Evolutionary conservation across 2,888 invertebrate genomes (phyloP).

Genomic region (Dynastes grantii): DNA sequence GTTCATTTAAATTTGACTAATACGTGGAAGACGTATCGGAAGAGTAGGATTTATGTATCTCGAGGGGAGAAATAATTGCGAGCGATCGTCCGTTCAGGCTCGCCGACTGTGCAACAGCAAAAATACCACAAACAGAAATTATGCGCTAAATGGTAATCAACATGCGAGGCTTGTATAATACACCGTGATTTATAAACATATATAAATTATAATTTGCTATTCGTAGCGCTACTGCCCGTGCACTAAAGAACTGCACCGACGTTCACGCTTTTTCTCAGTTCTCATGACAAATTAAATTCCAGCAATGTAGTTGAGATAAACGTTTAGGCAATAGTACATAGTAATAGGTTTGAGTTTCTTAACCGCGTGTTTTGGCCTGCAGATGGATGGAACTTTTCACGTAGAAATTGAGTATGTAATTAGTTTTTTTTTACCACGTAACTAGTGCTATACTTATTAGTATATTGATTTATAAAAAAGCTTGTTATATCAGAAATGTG

Average conservation of each 20-base stretch:
- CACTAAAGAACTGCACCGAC: slow-evolving; percentile 15
- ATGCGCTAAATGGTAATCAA: slow-evolving; percentile 38
- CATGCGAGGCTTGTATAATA: slow-evolving; percentile 27
- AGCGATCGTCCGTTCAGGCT: slow-evolving; percentile 16
- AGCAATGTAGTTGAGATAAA: not conserved
- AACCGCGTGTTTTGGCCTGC: no score
- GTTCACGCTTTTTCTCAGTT: not conserved
- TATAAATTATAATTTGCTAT: slow-evolving; percentile 27
- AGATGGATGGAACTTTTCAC: no score
- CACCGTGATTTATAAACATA: slow-evolving; percentile 26
- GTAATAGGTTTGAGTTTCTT: no score
- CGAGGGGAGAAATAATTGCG: slow-evolving; percentile 41
- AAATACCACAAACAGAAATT: slow-evolving; percentile 43
- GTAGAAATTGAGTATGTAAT: no score
- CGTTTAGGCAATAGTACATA: not conserved
- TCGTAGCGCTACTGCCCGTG: slow-evolving; percentile 20
- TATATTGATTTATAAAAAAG: no score
- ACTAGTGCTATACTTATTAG: no score
- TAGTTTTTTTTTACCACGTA: no score
- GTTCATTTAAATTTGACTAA: slow-evolving; percentile 49
- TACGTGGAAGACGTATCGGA: slow-evolving; percentile 46
- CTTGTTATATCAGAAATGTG: no score
- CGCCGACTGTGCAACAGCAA: slow-evolving; percentile 24
- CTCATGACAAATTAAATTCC: slow-evolving; percentile 10
- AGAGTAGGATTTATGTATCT: slow-evolving; percentile 44